A percentile compares a stretch with the other conserved stretches of the same genome.
phyloP scores from a whole-genome alignment of 2,888 invertebrate genomes.

The Tenthredo scrophulariae region DNA sequence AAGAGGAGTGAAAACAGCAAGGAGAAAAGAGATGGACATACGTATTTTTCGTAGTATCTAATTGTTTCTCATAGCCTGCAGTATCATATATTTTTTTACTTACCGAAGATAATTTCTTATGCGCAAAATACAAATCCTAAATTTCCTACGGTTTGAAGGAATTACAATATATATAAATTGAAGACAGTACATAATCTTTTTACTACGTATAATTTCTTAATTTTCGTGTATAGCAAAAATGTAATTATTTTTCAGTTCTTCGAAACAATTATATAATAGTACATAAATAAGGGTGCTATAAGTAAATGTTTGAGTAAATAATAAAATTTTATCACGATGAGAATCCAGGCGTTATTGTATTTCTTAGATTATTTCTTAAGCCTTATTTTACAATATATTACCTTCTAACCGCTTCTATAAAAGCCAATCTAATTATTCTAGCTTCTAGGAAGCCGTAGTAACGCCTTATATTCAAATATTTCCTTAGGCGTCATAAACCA shows the following conservation, averaged over 20 bases:
- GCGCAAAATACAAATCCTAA: background rate
- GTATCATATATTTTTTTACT: background rate
- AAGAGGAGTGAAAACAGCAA: background rate
- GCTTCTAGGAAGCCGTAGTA: conserved; percentile 25
- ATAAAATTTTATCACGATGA: background rate
- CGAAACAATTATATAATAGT: background rate
- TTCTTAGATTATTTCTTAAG: conserved; percentile 14
- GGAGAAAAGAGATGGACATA: background rate
- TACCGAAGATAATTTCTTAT: background rate
- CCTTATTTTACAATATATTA: background rate
- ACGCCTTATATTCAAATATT: conserved; percentile 3
- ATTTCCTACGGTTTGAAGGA: background rate
- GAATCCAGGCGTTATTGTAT: background rate
- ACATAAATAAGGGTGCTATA: background rate
- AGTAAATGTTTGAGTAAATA: background rate
- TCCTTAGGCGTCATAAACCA: conserved; percentile 28
- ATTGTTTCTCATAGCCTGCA: background rate
- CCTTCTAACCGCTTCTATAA: background rate
- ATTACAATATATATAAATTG: background rate
- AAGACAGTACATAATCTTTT: background rate
- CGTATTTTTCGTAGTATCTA: background rate
- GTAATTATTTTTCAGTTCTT: background rate
- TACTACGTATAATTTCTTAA: background rate
- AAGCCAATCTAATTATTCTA: background rate
- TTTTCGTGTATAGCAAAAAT: background rate